phyloP scores from a whole-genome alignment of 2,888 invertebrate genomes.

The Erebia ligea region DNA sequence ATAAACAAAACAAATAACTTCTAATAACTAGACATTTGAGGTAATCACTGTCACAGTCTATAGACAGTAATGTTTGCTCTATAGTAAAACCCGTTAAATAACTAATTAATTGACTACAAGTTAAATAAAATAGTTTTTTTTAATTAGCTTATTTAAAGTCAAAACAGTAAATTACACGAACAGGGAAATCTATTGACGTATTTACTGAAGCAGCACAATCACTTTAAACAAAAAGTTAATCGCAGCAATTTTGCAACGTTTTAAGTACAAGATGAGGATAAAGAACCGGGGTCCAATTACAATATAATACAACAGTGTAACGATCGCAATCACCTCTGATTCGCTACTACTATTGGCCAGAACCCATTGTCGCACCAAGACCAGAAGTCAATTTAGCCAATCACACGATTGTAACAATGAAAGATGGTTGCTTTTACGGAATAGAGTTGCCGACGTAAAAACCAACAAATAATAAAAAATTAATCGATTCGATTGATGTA shows the following conservation, averaged over 20 bases:
- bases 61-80: background rate
- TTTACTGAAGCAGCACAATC: constrained; percentile 15
- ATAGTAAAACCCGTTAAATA: background rate
- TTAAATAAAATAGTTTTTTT: too few species aligned
- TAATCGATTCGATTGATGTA: too few species aligned
- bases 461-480: too few species aligned
- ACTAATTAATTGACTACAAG: background rate
- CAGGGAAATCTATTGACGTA: constrained; percentile 6
- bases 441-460: too few species aligned
- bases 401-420: too few species aligned
- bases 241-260: background rate
- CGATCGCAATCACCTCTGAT: too few species aligned
- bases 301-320: background rate
- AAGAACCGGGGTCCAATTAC: background rate
- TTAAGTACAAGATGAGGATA: background rate
- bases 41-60: background rate
- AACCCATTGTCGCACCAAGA: too few species aligned
- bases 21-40: background rate
- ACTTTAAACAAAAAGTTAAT: background rate
- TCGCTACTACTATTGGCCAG: too few species aligned
- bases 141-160: background rate
- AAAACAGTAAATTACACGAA: constrained; percentile 8
- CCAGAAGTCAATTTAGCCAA: too few species aligned
- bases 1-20: background rate
- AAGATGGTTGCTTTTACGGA: too few species aligned